Evolutionary conservation across 2,888 invertebrate species (phyloP), one percentile per base, ranked within the genome.

Genomic region (Spilarctia lutea): DNA sequence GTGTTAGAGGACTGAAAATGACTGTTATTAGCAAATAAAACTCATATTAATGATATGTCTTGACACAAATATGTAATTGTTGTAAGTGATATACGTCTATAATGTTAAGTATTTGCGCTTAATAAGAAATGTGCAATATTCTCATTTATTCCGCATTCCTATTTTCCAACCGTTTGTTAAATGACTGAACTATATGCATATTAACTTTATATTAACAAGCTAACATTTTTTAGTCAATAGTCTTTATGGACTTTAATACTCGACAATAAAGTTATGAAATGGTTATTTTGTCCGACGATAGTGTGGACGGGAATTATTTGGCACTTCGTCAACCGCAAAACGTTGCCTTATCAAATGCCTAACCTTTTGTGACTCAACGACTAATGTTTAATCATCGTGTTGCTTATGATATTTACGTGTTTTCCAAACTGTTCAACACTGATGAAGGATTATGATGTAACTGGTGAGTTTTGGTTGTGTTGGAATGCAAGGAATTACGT

Each of bases 401-500:
- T 63, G 63, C 20, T 65, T 63, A 27, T 6, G 24, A 56, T 48
- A 24, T 30, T 60, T 60, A 42, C 30, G 39, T 42, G 42, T 11
- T 60, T 67, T 42, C n/a, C 27, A 67, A 67, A 39, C 45, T n/a
- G 33, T 33, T 60, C 68, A 30, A 11, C 35, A 63, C 20, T 73
- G 52, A 42, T 66, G 60, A 56, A 73, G 75, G 76, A 67, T 75
- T 74, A 48, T 82, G 74, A 80, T 77, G 75, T 83, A 78, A 83
- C 67, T 63, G 39, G 24, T 27, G 63, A 35, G 65, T 63, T 63
- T 45, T 65, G 27, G 27, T 48, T 74, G 65, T 71, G 73, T 77
- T 71, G 75, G 80, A 78, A 77, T 82, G 79, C 74, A 74, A 75
- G 73, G 56, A 75, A 74, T 79, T 75, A 30, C 84, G 74, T 76